phyloP scores from a whole-genome alignment of 2,113 vertebrate genomes.

The Antigone vipio region DNA sequence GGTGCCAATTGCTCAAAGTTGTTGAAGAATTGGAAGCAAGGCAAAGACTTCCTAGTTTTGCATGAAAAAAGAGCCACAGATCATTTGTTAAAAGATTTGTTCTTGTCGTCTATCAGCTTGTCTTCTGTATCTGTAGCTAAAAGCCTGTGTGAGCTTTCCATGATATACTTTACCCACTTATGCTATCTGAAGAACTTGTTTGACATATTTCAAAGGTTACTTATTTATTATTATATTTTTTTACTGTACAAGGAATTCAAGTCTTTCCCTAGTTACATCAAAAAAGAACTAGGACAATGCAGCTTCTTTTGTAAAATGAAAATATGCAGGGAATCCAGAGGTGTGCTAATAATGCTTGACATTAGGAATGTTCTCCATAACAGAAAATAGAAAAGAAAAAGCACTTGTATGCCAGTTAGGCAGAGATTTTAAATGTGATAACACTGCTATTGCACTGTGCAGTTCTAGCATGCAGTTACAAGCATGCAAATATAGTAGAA shows the following conservation, averaged over 20 bases:
- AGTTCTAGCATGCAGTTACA: not conserved
- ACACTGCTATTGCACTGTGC: not conserved
- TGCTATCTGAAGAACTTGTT: not conserved
- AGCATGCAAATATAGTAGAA: not conserved
- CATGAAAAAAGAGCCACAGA: not conserved
- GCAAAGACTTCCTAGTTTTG: constrained; percentile 23
- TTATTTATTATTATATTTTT: not conserved
- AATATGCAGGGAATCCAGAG: constrained; percentile 59
- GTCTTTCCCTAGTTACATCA: not conserved
- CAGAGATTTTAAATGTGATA: constrained; percentile 1
- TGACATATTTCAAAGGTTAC: not conserved
- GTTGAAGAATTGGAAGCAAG: constrained; percentile 13
- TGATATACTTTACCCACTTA: not conserved
- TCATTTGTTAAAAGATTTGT: not conserved
- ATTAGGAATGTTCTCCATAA: constrained; percentile 1
- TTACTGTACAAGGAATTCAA: not conserved
- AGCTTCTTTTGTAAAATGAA: constrained; percentile 46
- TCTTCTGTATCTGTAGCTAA: not conserved
- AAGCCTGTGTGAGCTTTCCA: not conserved
- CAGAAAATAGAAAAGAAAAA: not conserved
- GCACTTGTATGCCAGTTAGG: not conserved
- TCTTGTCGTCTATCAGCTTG: not conserved
- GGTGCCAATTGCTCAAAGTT: not conserved
- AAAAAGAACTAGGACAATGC: constrained; percentile 36
- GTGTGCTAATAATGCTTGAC: constrained; percentile 41